These are phyloP conservation scores for Nemoura dubitans DNA, from an alignment of 2,888 invertebrate genomes.

Conservation along the genomic window DNA sequence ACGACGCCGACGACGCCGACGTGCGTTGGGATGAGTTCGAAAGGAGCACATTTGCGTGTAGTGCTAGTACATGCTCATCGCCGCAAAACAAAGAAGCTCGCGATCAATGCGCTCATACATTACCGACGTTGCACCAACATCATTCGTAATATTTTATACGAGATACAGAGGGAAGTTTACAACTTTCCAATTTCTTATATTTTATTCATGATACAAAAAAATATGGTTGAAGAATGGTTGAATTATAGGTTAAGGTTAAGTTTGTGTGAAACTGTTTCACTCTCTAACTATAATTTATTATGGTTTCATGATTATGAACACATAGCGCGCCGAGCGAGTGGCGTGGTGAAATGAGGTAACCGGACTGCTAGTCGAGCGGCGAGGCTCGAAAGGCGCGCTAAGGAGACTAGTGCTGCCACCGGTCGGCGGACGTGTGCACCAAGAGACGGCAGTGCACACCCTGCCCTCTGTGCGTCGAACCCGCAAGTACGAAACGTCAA, in stretches of 20 bases:
- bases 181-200: slow-evolving; percentile 27
- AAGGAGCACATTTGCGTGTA: not conserved
- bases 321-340: not conserved
- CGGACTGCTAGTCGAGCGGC: not conserved
- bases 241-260: slow-evolving; percentile 36
- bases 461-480: not conserved
- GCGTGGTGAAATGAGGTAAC: not conserved
- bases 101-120: not conserved
- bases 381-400: not conserved
- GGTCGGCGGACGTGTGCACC: not conserved
- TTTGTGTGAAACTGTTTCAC: slow-evolving; percentile 14
- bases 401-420: not conserved
- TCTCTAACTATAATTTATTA: slow-evolving; percentile 16
- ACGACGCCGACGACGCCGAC: not conserved
- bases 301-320: not conserved
- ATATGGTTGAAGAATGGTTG: slow-evolving; percentile 25
- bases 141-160: not conserved
- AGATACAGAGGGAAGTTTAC: slow-evolving; percentile 22
- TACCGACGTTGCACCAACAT: not conserved
- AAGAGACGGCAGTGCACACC: not conserved
- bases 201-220: slow-evolving; percentile 33
- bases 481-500: not conserved
- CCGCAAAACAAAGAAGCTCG: not conserved
- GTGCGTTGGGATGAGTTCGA: not conserved
- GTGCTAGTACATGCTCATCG: not conserved